Evolutionary conservation across 2,797 vertebrate species (phyloP), one percentile per base, ranked within the genome.

Genomic region (Schizopygopsis pylzovi): DNA sequence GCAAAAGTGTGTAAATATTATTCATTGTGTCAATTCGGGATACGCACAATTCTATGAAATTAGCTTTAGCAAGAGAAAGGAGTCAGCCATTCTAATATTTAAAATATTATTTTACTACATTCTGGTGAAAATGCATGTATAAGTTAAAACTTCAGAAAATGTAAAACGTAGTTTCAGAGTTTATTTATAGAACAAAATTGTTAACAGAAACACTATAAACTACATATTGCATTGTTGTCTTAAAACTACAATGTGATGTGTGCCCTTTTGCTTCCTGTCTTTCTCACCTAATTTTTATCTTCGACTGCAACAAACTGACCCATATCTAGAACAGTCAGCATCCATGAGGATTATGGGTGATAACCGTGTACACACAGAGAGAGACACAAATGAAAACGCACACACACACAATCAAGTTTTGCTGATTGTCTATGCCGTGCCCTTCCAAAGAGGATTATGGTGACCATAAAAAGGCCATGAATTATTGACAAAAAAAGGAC

Each of bases 401-500:
- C 41, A 54, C 37, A 54, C 37, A 61, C 82, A 80, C 39, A 78
- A 72, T 68, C 85, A 85, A 47, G 83, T 52, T 82, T 85, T 67
- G 76, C 77, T 88, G 84, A 86, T 88, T 86, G 87, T 88, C 68
- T 86, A 49, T 68, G 79, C 67, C 59, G 22, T 85, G 88, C 76
- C 61, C 76, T 88, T 75, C 89, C 83, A 91, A 91, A 92, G 89
- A 91, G 91, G 93, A 93, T 93, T 93, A 93, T 75, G 83, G 80
- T 81, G 88, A 87, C 91, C 89, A 88, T 92, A 90, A 92, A 93
- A 92, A 93, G 89, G 89, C 90, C 67, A 84, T 92, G 90, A 92
- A 91, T 93, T 94, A 93, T 91, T 93, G 92, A 93, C 90, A 59
- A 89, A 88, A 88, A 77, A 70, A 90, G 89, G 87, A 89, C 86